Conservation (phyloP, 2,113 vertebrate species). For the Nothocercus nigrocapillus region DNA sequence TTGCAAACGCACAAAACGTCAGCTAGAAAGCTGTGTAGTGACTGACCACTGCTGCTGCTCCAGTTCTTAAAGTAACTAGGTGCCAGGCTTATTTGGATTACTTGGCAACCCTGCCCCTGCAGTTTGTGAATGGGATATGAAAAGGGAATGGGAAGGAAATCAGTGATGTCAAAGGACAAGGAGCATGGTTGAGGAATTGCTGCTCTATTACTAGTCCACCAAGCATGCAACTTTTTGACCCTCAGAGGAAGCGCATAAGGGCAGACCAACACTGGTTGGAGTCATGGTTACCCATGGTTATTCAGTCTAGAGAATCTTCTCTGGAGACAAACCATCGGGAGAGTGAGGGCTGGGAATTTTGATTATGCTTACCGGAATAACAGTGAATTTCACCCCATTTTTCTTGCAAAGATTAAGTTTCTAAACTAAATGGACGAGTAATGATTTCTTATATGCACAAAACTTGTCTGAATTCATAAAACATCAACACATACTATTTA, state of each 20-base stretch:
- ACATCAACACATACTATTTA: background rate
- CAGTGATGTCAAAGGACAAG: background rate
- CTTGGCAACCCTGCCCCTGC: background rate
- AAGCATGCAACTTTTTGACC: background rate
- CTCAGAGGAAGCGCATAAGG: background rate
- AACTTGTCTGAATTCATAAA: background rate
- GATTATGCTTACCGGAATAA: background rate
- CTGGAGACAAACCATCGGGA: too few relatives aligned
- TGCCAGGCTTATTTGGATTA: background rate
- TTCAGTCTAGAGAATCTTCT: background rate
- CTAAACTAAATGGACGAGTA: background rate
- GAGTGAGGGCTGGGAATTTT: background rate
- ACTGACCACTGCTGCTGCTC: background rate
- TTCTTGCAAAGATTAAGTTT: background rate
- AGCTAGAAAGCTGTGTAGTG: background rate
- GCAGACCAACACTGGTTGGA: background rate
- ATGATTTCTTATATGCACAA: background rate
- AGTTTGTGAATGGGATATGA: background rate
- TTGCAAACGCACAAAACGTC: accelerated
- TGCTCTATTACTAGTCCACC: background rate
- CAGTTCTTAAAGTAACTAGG: background rate
- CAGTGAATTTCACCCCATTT: accelerated
- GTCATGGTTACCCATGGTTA: background rate
- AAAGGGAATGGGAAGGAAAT: background rate
- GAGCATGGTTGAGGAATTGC: background rate